A percentile compares a stretch with the other conserved stretches of the same genome.
These are phyloP conservation scores for Platorchestia sp. DNA, from an alignment of 1,140 invertebrate genomes.

Conservation along the genomic window DNA sequence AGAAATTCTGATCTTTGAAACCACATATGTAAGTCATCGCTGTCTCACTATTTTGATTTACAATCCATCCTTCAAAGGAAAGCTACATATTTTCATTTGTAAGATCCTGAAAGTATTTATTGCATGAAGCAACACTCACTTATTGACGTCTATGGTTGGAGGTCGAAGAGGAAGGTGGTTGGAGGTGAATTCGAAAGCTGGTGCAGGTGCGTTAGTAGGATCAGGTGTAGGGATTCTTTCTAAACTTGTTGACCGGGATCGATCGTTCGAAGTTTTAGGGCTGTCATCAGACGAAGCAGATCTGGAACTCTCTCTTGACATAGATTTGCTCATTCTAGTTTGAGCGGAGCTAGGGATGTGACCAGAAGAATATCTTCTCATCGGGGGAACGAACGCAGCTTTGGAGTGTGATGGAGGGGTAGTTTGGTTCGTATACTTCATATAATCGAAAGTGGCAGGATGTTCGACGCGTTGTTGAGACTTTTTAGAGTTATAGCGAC, in stretches of 20 bases:
- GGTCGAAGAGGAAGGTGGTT: slow-evolving; percentile 4
- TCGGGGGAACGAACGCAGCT: background rate
- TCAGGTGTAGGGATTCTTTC: slow-evolving; percentile 39
- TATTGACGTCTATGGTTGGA: slow-evolving; percentile 11
- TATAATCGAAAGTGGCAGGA: slow-evolving; percentile 30
- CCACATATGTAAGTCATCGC: background rate
- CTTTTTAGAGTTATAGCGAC: background rate
- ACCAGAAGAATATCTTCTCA: background rate
- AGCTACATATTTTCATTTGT: too few relatives aligned
- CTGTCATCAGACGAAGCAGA: slow-evolving; percentile 13
- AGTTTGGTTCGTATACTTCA: slow-evolving; percentile 15
- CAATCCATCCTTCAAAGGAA: too few relatives aligned
- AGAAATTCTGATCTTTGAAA: background rate
- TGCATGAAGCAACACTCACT: background rate
- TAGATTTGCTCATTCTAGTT: slow-evolving; percentile 34
- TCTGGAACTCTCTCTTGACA: slow-evolving; percentile 32
- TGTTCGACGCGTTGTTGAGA: background rate
- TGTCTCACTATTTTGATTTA: background rate
- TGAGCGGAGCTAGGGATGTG: slow-evolving; percentile 12
- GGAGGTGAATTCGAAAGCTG: slow-evolving; percentile 36
- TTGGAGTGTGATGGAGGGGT: background rate
- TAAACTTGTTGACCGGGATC: background rate
- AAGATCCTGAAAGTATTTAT: background rate
- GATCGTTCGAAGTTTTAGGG: background rate
- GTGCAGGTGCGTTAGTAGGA: background rate